Evolutionary conservation across 2,888 invertebrate genomes (phyloP), one percentile per base, ranked within the genome.

Genomic region (Lapara coniferarum): DNA sequence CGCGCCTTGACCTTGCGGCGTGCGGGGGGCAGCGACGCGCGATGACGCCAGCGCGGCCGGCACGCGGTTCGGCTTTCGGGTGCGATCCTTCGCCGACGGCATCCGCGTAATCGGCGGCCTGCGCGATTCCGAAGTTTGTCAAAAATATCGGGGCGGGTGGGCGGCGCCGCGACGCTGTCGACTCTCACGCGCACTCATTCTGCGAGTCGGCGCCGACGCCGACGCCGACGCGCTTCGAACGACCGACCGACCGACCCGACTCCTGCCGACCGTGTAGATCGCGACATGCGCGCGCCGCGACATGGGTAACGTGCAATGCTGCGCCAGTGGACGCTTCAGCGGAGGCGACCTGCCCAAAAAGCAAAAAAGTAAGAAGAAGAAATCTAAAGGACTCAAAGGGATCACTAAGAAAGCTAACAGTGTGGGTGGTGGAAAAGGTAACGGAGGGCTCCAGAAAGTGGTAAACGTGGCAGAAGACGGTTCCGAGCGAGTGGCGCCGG

Each of bases 221-320:
- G 90, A 89, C 92, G 92, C 91, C 93, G 93, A 90, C 93, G 88
- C 92, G 91, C 88, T 79, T 86, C 93, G 91, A 92, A 92, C 93
- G 93, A 92, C 82, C 92, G 91, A 92, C 89, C 89, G 90, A 91
- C 88, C 90, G 90, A 89, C 81, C 88, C 87, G 88, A 89, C 88
- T 89, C 89, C 88, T 87, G 89, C 88, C 87, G 87, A 87, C 81
- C 85, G 85, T 87, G 90, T 85, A 84, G 81, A 85, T 83, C 91
- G 89, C 91, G 93, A 92, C 88, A 93, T 93, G 93, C 91, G 90
- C 89, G 86, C 86, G 85, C 86, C 80, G 87, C 88, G 92, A 85
- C 88, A 93, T 93, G 93, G 93, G 93, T 91, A 93, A 93, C 83
- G 93, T 92, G 93, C 93, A 93, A 89, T 93, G 93, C 90, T 93